Conservation (phyloP, 2,797 vertebrate species). For the Valencia hispanica region DNA sequence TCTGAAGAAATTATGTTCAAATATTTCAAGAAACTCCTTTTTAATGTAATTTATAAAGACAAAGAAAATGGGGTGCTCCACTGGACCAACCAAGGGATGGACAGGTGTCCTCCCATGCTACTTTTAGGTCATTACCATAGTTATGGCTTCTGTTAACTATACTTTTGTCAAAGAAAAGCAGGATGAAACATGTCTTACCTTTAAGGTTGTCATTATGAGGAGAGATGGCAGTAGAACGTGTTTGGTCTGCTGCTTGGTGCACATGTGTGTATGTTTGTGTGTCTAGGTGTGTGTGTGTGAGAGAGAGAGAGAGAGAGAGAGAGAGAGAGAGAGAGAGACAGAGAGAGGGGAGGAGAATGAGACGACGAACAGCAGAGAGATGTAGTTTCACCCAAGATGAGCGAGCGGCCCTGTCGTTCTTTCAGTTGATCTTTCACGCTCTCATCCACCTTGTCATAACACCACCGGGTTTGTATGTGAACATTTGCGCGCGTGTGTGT, state of each 20-base stretch:
- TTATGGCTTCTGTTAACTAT: neutral
- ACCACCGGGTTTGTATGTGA: constrained; percentile 15
- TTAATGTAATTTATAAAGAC: neutral
- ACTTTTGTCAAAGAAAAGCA: neutral
- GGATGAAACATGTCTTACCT: constrained; percentile 51
- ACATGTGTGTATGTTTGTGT: constrained; percentile 34
- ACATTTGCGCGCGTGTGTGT: constrained; percentile 20
- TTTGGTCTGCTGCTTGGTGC: constrained; percentile 33
- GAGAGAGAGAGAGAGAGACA: neutral
- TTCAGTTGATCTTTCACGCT: constrained; percentile 44
- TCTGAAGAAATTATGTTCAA: neutral
- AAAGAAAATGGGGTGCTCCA: neutral
- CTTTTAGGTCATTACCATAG: neutral
- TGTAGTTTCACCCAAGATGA: constrained; percentile 49
- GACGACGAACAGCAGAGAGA: constrained; percentile 31
- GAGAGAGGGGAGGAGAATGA: constrained; percentile 42
- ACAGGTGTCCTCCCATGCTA: constrained; percentile 20
- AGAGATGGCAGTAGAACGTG: constrained; percentile 38
- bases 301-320: constrained; percentile 11
- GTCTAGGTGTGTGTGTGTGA: neutral
- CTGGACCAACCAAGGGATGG: neutral
- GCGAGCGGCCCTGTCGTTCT: constrained; percentile 33
- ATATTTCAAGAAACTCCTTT: neutral
- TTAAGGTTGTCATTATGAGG: constrained; percentile 53
- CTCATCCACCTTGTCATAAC: constrained; percentile 56